Evolutionary conservation across 2,888 invertebrate species (phyloP), one percentile per base, ranked within the genome.

Genomic region (Tipula lateralis): DNA sequence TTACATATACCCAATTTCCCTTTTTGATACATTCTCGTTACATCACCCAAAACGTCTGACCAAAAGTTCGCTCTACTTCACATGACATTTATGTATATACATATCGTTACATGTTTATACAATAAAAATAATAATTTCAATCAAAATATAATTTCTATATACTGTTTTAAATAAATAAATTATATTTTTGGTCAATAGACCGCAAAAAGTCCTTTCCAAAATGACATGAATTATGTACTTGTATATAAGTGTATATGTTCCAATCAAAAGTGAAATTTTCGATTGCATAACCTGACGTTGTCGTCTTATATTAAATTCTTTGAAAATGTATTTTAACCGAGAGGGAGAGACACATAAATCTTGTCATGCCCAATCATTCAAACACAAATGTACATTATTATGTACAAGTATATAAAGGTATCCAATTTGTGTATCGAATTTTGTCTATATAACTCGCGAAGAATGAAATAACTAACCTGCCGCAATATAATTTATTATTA

Each of bases 331-430:
- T 9, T 24, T 24, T 6, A 66, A 66, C n/a, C n/a, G n/a, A n/a
- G n/a, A n/a, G n/a, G n/a, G 66, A 24, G 66, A 66, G 66, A 66
- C 66, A 66, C 50, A 66, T 66, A 66, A 66, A 66, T 66, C 66
- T 66, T 66, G 66, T 66, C 66, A 66, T 66, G 66, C 66, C 66
- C 66, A 66, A 66, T 66, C 66, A 66, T 66, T 66, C 66, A 66
- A 66, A 24, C 7, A 66, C n/a, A n/a, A n/a, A n/a, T n/a, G n/a
- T n/a, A n/a, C n/a, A n/a, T n/a, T n/a, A n/a, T n/a, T 66, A 66
- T 66, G 9, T 66, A 66, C 24, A 66, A 66, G 66, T 24, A 66
- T 19, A 66, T 66, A 24, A 66, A 66, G 66, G 66, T 66, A 66
- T 66, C 24, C 66, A 66, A 66, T 66, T 66, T 66, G 66, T 66